Percentiles rank a stretch among this genome's conserved stretches.
phyloP scores from a whole-genome alignment of 2,797 vertebrate species.

The Eulemur mongoz region DNA sequence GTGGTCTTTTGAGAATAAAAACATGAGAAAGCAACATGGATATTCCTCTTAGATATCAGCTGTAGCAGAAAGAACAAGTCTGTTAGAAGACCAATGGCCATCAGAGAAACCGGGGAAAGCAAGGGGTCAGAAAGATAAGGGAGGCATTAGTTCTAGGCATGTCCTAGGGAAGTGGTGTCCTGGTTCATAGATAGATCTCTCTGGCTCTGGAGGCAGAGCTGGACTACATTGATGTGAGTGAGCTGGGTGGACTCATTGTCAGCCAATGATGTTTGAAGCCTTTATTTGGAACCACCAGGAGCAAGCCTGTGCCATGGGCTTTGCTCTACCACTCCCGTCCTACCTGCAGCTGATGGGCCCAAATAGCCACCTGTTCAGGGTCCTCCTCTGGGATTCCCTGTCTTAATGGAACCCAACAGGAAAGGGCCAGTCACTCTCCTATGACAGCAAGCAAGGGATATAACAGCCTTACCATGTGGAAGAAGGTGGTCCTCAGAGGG shows the following conservation, averaged over 20 bases:
- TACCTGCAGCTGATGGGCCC: background rate
- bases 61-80: background rate
- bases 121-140: background rate
- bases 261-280: background rate
- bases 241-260: background rate
- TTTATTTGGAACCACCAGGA: background rate
- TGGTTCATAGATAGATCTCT: background rate
- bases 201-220: background rate
- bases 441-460: background rate
- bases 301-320: background rate
- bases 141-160: background rate
- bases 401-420: background rate
- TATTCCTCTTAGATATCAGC: background rate
- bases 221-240: background rate
- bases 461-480: background rate
- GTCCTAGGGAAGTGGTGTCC: background rate
- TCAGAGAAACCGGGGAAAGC: background rate
- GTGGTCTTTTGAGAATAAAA: constrained; percentile 20
- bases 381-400: background rate
- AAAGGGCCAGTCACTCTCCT: background rate
- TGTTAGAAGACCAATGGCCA: background rate
- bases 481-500: background rate
- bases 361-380: background rate
- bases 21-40: background rate
- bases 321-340: background rate